These are phyloP conservation scores for Rambutsinella grinnellia DNA, from an alignment of 2,888 invertebrate genomes.

Conservation along the genomic window DNA sequence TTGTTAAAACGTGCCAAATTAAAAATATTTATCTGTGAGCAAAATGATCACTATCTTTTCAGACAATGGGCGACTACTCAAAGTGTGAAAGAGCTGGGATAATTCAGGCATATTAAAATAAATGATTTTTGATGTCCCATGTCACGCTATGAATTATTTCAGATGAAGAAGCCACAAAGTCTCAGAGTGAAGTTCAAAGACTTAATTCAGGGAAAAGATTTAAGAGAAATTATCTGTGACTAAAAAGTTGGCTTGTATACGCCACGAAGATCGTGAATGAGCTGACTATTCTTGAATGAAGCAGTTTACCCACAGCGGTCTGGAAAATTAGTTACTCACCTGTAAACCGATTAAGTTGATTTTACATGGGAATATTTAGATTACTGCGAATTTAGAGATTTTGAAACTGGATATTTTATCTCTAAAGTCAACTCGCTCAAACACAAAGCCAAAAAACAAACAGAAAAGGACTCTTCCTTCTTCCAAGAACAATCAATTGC, in stretches of 20 bases:
- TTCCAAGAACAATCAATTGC: not conserved
- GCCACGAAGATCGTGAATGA: constrained; percentile 16
- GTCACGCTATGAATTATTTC: constrained; percentile 5
- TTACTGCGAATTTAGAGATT: not conserved
- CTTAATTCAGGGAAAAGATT: constrained; percentile 24
- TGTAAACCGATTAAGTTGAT: constrained; percentile 61
- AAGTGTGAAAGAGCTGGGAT: constrained; percentile 23
- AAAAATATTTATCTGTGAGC: constrained; percentile 1
- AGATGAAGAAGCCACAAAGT: constrained; percentile 31
- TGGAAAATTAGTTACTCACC: constrained; percentile 43
- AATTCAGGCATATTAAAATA: not conserved
- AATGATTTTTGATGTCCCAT: not conserved
- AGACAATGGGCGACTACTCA: no score
- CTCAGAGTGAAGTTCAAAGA: constrained; percentile 17
- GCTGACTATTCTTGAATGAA: constrained; percentile 6
- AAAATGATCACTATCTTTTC: no score
- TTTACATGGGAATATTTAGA: constrained; percentile 63
- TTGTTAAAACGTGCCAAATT: not conserved
- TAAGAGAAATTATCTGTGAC: constrained; percentile 31
- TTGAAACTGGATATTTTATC: not conserved
- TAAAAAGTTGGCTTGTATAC: constrained; percentile 11
- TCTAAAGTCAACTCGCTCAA: not conserved
- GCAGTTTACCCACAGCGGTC: not conserved
- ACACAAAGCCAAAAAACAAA: not conserved
- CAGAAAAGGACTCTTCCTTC: not conserved